phyloP scores from a whole-genome alignment of 2,113 vertebrate species.

The Brevimyrus niger region DNA sequence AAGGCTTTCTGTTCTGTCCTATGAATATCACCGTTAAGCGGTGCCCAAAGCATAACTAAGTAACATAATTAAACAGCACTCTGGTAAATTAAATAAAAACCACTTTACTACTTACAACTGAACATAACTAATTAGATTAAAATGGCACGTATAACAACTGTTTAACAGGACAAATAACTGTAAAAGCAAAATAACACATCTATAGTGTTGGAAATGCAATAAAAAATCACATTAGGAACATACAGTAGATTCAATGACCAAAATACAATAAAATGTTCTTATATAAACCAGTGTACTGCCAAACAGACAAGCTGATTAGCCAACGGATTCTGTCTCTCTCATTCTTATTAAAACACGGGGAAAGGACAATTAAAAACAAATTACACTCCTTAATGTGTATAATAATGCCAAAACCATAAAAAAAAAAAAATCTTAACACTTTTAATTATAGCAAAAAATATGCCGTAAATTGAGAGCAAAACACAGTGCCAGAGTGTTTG shows the following conservation, averaged over 20 bases:
- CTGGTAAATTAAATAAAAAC: too few species aligned
- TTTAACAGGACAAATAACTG: too few species aligned
- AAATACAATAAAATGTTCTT: not conserved
- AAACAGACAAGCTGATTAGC: not conserved
- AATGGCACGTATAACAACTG: too few species aligned
- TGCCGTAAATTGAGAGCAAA: not conserved
- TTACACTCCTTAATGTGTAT: not conserved
- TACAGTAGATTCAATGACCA: not conserved
- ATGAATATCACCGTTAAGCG: too few species aligned
- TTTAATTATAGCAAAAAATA: not conserved
- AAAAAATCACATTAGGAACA: not conserved
- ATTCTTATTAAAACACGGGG: not conserved
- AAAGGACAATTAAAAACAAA: not conserved
- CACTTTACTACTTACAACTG: too few species aligned
- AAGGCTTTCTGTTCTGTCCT: too few species aligned
- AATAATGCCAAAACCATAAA: not conserved
- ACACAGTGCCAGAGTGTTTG: too few species aligned
- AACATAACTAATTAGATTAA: too few species aligned
- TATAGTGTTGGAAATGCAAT: too few species aligned
- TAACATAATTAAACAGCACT: too few species aligned
- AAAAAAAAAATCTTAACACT: not conserved
- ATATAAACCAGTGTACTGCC: not conserved
- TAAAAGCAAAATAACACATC: too few species aligned
- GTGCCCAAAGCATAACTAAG: too few species aligned
- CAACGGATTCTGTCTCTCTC: not conserved